Evolutionary conservation across 2,797 vertebrate species (phyloP).

Genomic region (Myotis planiceps): DNA sequence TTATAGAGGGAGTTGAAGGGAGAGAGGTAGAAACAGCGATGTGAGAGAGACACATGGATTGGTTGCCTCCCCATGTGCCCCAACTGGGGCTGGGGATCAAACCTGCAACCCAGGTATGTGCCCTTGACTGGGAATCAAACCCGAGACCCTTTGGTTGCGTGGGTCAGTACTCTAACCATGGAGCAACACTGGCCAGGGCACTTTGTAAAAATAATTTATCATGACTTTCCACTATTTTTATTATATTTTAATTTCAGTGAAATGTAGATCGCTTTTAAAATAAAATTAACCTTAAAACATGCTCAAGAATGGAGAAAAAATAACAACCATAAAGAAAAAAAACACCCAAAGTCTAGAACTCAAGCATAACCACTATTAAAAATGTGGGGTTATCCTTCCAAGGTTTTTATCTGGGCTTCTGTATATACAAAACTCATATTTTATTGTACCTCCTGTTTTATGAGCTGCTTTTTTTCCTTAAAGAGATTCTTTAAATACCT

Average conservation of each 20-base stretch:
- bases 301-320: neutral
- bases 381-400: neutral
- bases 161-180: too few relatives aligned
- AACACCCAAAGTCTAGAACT: neutral
- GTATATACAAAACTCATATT: neutral
- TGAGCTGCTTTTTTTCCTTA: neutral
- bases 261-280: neutral
- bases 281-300: conserved; percentile 16
- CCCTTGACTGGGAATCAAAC: too few relatives aligned
- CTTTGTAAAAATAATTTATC: neutral
- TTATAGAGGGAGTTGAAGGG: too few relatives aligned
- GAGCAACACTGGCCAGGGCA: too few relatives aligned
- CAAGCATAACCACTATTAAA: neutral
- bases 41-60: too few relatives aligned
- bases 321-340: neutral
- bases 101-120: too few relatives aligned
- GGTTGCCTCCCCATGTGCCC: too few relatives aligned
- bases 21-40: too few relatives aligned
- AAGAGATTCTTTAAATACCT: conserved; percentile 7
- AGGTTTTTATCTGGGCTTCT: neutral
- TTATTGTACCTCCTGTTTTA: neutral
- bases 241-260: conserved; percentile 2
- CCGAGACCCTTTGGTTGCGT: too few relatives aligned
- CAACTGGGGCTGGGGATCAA: too few relatives aligned
- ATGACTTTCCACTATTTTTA: neutral